Evolutionary conservation across 2,797 vertebrate species (phyloP), one percentile per base, ranked within the genome.

Genomic region (Euthynnus affinis): DNA sequence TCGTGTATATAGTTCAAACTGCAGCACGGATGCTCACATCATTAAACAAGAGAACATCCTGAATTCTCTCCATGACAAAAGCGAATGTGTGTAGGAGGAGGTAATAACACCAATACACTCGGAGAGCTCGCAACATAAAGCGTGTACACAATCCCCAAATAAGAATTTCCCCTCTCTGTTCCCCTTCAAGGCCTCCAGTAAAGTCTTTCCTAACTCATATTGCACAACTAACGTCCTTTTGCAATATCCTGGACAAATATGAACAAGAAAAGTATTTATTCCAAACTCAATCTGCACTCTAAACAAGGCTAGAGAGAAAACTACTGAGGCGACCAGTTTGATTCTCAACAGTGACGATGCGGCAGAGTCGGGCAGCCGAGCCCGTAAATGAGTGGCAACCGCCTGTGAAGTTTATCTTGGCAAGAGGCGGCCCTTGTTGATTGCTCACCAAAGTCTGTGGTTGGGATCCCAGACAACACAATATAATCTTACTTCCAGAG

Each of bases 331-430:
- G 1, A 69, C 60, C 9, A 25, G 27, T 51, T 65, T 34, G 48
- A 63, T n/a, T 60, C 74, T 52, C 53, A 17, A 18, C 55, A n/a
- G 70, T 22, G 17, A 23, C 3, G 32, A 37, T 71, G 77, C 48
- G 27, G 64, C 48, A 10, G 53, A 64, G 66, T 42, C 3, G 48
- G 23, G 71, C 62, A 69, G 71, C 78, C 59, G 59, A 63, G 74
- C 72, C 79, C 51, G 65, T 80, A 87, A 85, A 92, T 79, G 80
- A 85, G 69, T 71, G 80, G 77, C 78, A 76, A 77, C 76, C 57
- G 78, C 55, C 82, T 86, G 89, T 71, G 78, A 85, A 77, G 89
- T 91, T 90, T 89, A 81, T 90, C 79, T 89, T 89, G 89, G 88
- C 77, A 29, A 61, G 78, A 44, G 74, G 60, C 49, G 3, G 63